Evolutionary conservation across 35 echinoderm and acorn worm species (phyloP), one percentile per base, ranked within the genome.

Genomic region (Hemicentrotus pulcherrimus): DNA sequence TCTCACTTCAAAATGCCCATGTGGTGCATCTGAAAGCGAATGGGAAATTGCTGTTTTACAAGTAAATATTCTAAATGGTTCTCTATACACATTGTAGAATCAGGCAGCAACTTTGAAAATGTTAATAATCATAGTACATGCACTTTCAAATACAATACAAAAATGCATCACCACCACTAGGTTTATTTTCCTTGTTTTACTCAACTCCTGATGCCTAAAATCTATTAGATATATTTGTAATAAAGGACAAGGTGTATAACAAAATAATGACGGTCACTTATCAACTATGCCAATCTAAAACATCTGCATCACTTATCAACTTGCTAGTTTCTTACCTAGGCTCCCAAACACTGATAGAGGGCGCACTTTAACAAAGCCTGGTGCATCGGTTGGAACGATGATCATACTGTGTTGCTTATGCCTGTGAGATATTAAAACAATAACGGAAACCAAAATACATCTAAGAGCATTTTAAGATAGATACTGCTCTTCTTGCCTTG

Each of bases 401-500:
- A 99, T 99, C 98, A 97, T 97, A 94, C 98, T 99, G 65, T 99
- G 98, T 41, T 96, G 97, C 86, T 95, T 95, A 86, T 99, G 98
- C 86, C 98, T 99, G 92, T 30, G 70, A 65, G 30, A 9, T 85
- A 95, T 85, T 24, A 86, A 91, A 31, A 31, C 18, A 33, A 55
- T 46, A 0, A 47, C 32, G 7, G 22, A 95, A 65, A 91, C 15
- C 15, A 86, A 78, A 4, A 78, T 78, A 78, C 9, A 55, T 55
- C 15, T 12, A 55, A 55, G 28, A 28, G 65, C 28, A 78, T 22
- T 78, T 78, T 6, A n/a, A 22, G 4, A 78, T 78, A 22, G 7
- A 22, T n/a, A n/a, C 22, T 78, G 65, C n/a, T 22, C 4, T 18
- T 0, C 35, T 41, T 3, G 3, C 35, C 48, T 50, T 0, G 6